phyloP scores from a whole-genome alignment of 2,888 invertebrate genomes.

The Troglohyphantes excavatus region DNA sequence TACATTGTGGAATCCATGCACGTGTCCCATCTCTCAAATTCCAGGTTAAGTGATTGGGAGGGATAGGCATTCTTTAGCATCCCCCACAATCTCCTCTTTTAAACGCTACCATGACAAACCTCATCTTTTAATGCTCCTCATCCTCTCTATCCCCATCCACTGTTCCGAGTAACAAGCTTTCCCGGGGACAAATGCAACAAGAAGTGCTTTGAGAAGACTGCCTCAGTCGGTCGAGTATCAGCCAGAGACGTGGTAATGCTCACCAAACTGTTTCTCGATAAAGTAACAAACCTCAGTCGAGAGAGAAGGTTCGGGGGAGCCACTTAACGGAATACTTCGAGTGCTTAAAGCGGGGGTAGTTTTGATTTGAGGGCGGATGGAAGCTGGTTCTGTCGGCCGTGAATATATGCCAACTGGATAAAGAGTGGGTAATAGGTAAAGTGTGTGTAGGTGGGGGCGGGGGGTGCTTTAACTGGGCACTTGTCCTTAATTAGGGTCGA shows the following conservation, averaged over 20 bases:
- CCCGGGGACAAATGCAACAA: background rate
- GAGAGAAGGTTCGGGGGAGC: slow-evolving; percentile 18
- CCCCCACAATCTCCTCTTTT: background rate
- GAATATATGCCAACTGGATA: slow-evolving; percentile 31
- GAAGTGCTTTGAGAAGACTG: background rate
- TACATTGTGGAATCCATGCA: background rate
- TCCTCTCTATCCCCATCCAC: background rate
- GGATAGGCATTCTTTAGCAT: background rate
- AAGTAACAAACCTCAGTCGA: slow-evolving; percentile 62
- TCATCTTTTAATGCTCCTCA: slow-evolving; percentile 5
- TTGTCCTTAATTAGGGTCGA: slow-evolving; percentile 13
- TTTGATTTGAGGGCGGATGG: background rate
- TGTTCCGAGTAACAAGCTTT: slow-evolving; percentile 4
- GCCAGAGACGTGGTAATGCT: slow-evolving; percentile 64
- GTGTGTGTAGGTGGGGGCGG: slow-evolving; percentile 9
- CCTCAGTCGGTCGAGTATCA: background rate
- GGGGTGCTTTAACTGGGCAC: slow-evolving; percentile 18
- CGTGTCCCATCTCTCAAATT: background rate
- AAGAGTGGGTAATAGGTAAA: slow-evolving; percentile 41
- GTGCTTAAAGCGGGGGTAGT: slow-evolving; percentile 44
- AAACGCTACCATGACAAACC: background rate
- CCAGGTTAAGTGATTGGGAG: slow-evolving; percentile 5
- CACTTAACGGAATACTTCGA: slow-evolving; percentile 63
- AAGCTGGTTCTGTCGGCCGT: slow-evolving; percentile 24
- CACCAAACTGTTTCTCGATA: slow-evolving; percentile 71